Evolutionary conservation across 2,797 vertebrate species (phyloP).

Genomic region (Trichosurus vulpecula): DNA sequence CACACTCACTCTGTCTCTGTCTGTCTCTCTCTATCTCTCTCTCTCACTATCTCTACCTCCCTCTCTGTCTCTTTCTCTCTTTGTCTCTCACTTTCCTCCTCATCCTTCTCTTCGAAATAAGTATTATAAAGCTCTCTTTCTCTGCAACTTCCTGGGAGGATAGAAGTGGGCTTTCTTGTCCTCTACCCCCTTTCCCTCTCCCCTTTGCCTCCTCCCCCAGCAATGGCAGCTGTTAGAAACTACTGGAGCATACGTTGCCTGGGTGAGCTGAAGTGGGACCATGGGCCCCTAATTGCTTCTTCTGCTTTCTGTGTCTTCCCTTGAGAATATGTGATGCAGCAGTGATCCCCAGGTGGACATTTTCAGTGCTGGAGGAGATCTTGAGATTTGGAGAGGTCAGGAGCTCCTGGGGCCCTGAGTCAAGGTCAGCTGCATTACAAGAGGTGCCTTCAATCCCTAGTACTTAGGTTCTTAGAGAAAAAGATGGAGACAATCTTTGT

Average conservation of each 20-base stretch:
- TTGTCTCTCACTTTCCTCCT: neutral
- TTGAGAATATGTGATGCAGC: neutral
- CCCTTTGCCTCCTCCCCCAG: neutral
- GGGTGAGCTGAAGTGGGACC: neutral
- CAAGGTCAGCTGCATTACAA: neutral
- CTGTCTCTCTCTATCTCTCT: neutral
- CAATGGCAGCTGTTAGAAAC: neutral
- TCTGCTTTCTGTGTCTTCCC: neutral
- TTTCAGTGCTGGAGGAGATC: neutral
- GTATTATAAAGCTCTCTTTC: neutral
- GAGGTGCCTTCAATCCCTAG: neutral
- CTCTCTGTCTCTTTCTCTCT: neutral
- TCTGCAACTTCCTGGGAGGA: neutral
- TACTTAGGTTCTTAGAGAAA: neutral
- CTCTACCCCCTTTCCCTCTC: neutral
- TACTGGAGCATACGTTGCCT: neutral
- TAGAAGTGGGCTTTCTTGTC: neutral
- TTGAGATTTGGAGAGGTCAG: neutral
- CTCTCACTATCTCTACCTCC: neutral
- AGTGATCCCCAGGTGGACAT: neutral
- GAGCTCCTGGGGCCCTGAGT: neutral
- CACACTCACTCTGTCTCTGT: neutral
- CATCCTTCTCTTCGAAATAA: neutral
- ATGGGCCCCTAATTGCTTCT: neutral
- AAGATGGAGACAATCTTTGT: neutral